Evolutionary conservation across 2,113 vertebrate species (phyloP).

Genomic region (Recurvirostra avosetta): DNA sequence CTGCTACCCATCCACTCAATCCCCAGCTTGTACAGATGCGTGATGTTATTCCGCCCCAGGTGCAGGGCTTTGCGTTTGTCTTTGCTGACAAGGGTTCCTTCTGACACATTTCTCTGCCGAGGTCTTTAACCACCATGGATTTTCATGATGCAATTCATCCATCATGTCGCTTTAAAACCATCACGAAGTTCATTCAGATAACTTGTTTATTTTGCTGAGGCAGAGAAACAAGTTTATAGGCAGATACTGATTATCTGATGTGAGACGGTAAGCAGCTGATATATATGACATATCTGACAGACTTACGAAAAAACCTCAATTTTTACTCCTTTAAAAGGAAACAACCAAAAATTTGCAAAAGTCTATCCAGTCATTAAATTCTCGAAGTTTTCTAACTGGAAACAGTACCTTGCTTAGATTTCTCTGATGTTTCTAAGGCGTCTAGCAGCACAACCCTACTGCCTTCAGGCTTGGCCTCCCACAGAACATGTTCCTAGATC

Average conservation of each 20-base stretch:
- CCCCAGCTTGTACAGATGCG: background rate
- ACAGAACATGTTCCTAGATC: background rate
- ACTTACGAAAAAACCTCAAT: background rate
- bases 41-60: background rate
- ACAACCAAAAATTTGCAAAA: background rate
- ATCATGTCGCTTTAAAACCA: background rate
- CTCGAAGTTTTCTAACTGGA: background rate
- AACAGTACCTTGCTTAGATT: background rate
- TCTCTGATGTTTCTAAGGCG: background rate
- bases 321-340: background rate
- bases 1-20: background rate
- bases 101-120: background rate
- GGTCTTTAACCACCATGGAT: background rate
- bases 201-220: background rate
- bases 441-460: background rate
- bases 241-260: background rate
- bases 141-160: background rate
- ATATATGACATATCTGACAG: background rate
- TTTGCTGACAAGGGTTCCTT: background rate
- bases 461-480: background rate
- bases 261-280: background rate
- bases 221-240: background rate
- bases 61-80: background rate
- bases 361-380: background rate
- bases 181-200: background rate